Evolutionary conservation across 2,113 vertebrate species (phyloP).

Genomic region (Apodemus sylvaticus): DNA sequence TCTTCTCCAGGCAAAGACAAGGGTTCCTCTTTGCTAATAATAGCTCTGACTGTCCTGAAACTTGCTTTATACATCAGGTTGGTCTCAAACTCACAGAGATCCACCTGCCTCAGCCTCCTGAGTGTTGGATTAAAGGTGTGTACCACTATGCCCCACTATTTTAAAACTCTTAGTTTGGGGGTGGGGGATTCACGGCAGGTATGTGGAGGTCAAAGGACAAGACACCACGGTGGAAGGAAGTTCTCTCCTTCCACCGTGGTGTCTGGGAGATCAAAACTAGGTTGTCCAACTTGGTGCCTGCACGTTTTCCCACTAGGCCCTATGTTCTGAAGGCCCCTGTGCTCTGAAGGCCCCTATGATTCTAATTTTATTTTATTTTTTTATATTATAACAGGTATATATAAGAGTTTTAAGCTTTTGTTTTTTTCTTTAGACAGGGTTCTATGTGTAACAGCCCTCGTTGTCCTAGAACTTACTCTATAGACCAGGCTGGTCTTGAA

Average conservation of each 20-base stretch:
- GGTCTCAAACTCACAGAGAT: background rate
- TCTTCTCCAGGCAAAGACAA: background rate
- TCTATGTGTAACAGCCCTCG: background rate
- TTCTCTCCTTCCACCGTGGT: background rate
- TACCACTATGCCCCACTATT: background rate
- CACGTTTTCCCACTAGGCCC: too few species aligned
- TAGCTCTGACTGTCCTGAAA: background rate
- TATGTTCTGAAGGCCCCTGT: background rate
- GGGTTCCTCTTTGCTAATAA: background rate
- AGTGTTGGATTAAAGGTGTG: background rate
- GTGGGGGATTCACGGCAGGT: too few species aligned
- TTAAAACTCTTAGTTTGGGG: background rate
- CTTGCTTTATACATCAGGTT: background rate
- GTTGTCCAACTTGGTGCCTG: background rate
- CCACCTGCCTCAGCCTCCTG: background rate
- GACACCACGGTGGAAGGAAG: rapidly evolving
- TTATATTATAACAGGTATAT: background rate
- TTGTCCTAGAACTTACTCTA: background rate
- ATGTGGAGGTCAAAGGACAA: background rate
- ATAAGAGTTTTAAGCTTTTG: background rate
- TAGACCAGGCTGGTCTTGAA: background rate
- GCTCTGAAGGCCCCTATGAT: background rate
- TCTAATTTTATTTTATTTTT: background rate
- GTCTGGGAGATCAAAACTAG: background rate
- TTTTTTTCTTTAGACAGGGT: background rate